Base-by-base conservation (phyloP, 1,140 invertebrate species). In the Hirudo medicinalis region DNA sequence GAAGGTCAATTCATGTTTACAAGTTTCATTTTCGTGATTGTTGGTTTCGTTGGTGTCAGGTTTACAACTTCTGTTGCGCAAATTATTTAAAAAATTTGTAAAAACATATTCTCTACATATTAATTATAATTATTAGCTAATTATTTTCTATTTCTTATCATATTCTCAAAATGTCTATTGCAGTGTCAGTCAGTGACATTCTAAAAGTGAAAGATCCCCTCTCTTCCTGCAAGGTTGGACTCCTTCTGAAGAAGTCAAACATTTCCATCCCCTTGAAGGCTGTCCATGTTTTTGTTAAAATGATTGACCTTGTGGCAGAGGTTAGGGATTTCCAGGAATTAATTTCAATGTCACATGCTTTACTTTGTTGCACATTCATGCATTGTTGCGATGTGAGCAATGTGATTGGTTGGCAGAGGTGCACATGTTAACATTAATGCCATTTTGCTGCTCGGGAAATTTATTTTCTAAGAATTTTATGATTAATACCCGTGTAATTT, bases 271-370 rank as follows among this genome's bases (percentile, higher is more conserved):
- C 80, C 11, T 76, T 83, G 27, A 75, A 74, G 68, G 72, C 74
- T 54, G 79, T 83, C 54, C 76, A 82, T 73, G 73, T 84, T 11
- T 71, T 75, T 68, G 79, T 78, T n/a, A 77, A 78, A 70, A 72
- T 84, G 15, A 70, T 83, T 40, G 81, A 83, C 71, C 73, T 82
- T 13, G 80, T 78, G 55, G 79, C 79, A 36, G 75, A 83, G 77
- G 81, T 82, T 69, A 74, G 66, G 22, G 0, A 3, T 32, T 53
- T 13, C 4, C 40, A 6, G 40, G 4, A 40, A 40, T 40, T 11
- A 40, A 40, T 40, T 40, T 40, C 40, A 40, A 40, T 11, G 11
- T 40, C 40, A 40, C 4, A 40, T 6, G 11, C 4, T 40, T 40
- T 4, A 6, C 11, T 40, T 6, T 4, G 40, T 11, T 40, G 40